Evolutionary conservation across 2,888 invertebrate genomes (phyloP).

Genomic region (Octonoba sinensis): DNA sequence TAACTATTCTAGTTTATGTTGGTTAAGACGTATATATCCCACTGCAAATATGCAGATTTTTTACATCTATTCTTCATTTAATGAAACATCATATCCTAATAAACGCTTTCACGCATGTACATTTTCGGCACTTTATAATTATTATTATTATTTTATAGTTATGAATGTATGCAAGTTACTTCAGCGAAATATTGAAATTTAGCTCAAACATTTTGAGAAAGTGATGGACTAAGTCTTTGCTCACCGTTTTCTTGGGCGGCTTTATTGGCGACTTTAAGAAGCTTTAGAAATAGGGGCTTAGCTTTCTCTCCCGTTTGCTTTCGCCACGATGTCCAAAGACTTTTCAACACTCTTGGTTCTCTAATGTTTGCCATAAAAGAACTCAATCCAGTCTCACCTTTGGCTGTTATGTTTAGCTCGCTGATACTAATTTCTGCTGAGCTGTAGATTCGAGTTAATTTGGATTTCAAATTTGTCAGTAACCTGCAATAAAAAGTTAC

Average conservation of each 20-base stretch:
- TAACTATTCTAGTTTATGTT: no score
- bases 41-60: no score
- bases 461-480: slow-evolving; percentile 19
- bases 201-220: neutral
- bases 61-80: no score
- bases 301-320: slow-evolving; percentile 18
- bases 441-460: slow-evolving; percentile 26
- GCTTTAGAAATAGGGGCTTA: slow-evolving; percentile 12
- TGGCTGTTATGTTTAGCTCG: neutral
- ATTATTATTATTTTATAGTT: no score
- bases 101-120: no score
- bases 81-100: no score
- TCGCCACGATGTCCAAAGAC: slow-evolving; percentile 51
- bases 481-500: slow-evolving; percentile 11
- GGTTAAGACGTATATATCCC: no score
- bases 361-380: slow-evolving; percentile 20
- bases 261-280: slow-evolving; percentile 38
- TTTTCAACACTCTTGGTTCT: slow-evolving; percentile 29
- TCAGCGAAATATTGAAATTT: neutral
- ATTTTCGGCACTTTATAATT: no score
- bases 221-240: neutral
- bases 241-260: slow-evolving; percentile 49
- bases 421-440: slow-evolving; percentile 28
- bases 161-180: neutral
- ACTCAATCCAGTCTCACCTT: slow-evolving; percentile 40